Base-by-base conservation (phyloP, 2,888 invertebrate species). In the Netelia virgata region DNA sequence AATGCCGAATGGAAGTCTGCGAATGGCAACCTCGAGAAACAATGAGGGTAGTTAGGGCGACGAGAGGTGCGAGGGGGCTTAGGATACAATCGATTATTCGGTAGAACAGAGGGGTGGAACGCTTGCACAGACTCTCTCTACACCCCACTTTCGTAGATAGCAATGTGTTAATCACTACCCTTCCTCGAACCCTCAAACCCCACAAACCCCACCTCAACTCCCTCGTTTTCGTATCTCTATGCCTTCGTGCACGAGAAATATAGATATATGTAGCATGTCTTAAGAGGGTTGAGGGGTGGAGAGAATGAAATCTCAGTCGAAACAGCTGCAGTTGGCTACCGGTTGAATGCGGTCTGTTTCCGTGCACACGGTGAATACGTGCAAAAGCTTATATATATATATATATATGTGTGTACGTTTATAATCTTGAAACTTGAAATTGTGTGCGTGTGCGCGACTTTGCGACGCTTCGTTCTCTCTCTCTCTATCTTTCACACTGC, bases 271-370 rank as follows among this genome's bases (percentile, higher is more conserved):
- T 68, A 41, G n/a, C 3, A 36, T 11, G 36, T 36, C 6, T 36
- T 63, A 1, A 14, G 14, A 23, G n/a, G 57, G 36, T 16, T 1
- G 59, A 36, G 59, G 47, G 18, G 59, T 43, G 55, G 20, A 53
- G 10, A 6, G 73, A 50, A 57, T 55, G 72, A 20, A 61, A 68
- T 50, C 73, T 66, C 59, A 73, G 80, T 80, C 59, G 66, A 72
- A 68, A 68, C 80, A 68, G 57, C 80, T 73, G 80, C 80, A 80
- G 70, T 66, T 80, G 80, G 80, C 80, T 73, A 80, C 80, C 28
- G 80, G 80, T 80, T 80, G 80, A 80, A 80, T 80, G 59, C 73
- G 14, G 66, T 36, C 63, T 57, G 66, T 73, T 68, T 66, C 36
- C 50, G 50, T 66, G 53, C 79, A 28, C 47, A 41, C 28, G 36